Percentiles rank a stretch among this genome's conserved stretches.
Conservation (phyloP, 1,140 invertebrate species). For the Apis laboriosa region DNA sequence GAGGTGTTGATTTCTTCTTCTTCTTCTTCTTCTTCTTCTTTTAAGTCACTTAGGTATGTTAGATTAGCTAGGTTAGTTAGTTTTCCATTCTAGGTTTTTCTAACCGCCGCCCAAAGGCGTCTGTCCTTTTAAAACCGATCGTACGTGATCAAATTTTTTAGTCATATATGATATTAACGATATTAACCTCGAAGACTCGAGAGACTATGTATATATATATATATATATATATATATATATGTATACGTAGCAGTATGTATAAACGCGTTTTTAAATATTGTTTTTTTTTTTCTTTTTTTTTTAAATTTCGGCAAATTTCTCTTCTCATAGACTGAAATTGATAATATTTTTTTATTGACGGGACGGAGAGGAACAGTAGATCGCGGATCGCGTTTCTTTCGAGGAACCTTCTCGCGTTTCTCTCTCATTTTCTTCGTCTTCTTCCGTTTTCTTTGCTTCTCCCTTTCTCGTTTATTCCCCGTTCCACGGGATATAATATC, state of each 20-base stretch:
- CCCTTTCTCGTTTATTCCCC: not conserved
- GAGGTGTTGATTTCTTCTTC: not conserved
- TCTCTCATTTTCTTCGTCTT: not conserved
- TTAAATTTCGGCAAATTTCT: not conserved
- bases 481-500: not conserved
- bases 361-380: not conserved
- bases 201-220: no score
- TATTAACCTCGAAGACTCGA: no score
- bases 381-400: not conserved
- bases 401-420: not conserved
- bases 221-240: no score
- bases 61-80: no score
- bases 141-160: no score
- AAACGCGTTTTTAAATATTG: no score
- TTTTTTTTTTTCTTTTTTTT: not conserved
- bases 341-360: no score
- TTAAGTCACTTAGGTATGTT: no score
- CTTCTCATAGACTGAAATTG: not conserved
- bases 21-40: no score
- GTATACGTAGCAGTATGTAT: no score
- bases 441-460: not conserved
- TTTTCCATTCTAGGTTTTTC: not conserved
- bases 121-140: no score
- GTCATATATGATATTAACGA: no score
- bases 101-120: not conserved